A percentile compares a stretch with the other conserved stretches of the same genome.
phyloP scores from a whole-genome alignment of 2,888 invertebrate species.

The Zaprionus bogoriensis region DNA sequence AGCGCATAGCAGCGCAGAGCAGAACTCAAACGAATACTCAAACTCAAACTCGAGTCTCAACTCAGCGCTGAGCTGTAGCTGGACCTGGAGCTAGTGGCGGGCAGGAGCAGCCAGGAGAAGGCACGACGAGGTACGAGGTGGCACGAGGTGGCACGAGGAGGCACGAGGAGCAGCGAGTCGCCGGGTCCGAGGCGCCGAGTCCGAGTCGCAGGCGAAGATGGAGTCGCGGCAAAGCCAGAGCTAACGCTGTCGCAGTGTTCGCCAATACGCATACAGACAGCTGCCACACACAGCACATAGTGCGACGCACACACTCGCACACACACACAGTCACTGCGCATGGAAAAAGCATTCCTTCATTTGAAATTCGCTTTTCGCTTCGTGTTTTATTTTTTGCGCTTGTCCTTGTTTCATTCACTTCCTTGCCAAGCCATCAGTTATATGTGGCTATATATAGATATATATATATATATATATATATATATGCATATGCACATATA shows the following conservation, averaged over 20 bases:
- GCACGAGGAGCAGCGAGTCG: not conserved
- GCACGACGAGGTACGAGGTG: no score
- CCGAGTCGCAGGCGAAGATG: constrained; percentile 8
- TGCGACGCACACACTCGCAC: constrained; percentile 55
- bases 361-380: constrained; percentile 37
- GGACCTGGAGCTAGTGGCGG: constrained; percentile 10
- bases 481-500: not conserved
- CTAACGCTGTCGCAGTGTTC: constrained; percentile 29
- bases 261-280: constrained; percentile 78
- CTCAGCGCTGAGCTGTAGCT: constrained; percentile 42
- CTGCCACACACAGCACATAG: constrained; percentile 66
- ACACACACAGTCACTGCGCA: constrained; percentile 7
- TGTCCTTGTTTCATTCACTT: constrained; percentile 24
- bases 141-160: constrained; percentile 8
- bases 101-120: no score
- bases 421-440: constrained; percentile 1
- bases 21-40: no score
- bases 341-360: constrained; percentile 51
- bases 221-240: constrained; percentile 16
- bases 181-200: not conserved
- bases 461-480: not conserved
- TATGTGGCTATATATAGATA: not conserved
- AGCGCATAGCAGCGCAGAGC: no score
- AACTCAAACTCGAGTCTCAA: constrained; percentile 41
- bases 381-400: constrained; percentile 2